Base-by-base conservation (phyloP, 2,888 invertebrate species). In the Thecocarcelia acutangulata region DNA sequence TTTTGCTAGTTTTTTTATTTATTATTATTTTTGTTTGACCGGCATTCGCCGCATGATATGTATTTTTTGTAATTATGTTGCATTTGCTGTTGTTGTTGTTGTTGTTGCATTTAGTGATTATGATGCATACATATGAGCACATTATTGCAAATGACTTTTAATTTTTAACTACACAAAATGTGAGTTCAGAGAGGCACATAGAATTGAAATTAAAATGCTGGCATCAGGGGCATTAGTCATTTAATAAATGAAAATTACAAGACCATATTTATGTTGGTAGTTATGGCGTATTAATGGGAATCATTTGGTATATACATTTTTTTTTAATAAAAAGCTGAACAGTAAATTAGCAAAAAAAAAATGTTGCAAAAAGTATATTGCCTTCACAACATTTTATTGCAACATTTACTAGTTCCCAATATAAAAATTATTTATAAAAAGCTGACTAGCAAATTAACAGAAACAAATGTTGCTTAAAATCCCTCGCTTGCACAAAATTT, bases 1-100 rank as follows among this genome's bases (percentile, higher is more conserved):
- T 82, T 82, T 82, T 54, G 82, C 82, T 74, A 82, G 78, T 78
- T 82, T 75, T 66, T 58, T 56, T 24, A 8, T 48, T 48, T 17
- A n/a, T n/a, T n/a, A n/a, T n/a, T n/a, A n/a, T 3, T 28, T 11
- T 58, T 58, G 3, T 59, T 64, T 74, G 69, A 82, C 82, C 78
- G 74, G 78, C 78, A 82, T 78, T 78, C 78, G 70, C 82, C 66
- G 74, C 82, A 42, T 78, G 82, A 56, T 73, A 63, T 63, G 61
- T 69, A 48, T 70, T 82, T 78, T 59, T 78, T 82, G 82, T 78
- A 82, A 82, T 82, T 82, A 82, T 82, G 68, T 73, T 50, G 75
- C 75, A 64, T 75, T 70, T 68, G 37, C n/a, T n/a, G 40, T 48
- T 28, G 42, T 33, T 33, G 33, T 8, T 8, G 33, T 8, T 63